Conservation (phyloP, 2,888 invertebrate species). For the Zaprionus bogoriensis region DNA sequence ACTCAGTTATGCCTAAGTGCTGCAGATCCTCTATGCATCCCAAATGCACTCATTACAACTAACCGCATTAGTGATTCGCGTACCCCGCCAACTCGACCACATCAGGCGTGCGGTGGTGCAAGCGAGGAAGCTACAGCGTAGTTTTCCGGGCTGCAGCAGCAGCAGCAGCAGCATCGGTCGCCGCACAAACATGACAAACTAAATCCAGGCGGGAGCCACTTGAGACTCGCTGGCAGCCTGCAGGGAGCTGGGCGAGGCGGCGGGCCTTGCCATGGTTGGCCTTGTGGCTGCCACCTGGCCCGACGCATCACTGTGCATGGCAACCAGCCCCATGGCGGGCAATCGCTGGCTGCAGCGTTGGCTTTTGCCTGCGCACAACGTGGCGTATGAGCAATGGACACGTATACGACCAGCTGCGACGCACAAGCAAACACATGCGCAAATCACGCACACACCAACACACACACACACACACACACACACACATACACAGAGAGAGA, state of each 20-base stretch:
- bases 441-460: slow-evolving; percentile 2
- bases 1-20: slow-evolving; percentile 40
- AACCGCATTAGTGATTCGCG: slow-evolving; percentile 47
- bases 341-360: no score
- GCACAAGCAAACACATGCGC: slow-evolving; percentile 1
- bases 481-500: neutral
- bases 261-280: slow-evolving; percentile 24
- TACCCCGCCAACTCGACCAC: neutral
- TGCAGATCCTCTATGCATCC: slow-evolving; percentile 50
- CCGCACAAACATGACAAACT: slow-evolving; percentile 34
- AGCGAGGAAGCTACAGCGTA: no score
- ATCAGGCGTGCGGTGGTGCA: no score
- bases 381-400: slow-evolving; percentile 66
- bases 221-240: slow-evolving; percentile 39
- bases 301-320: slow-evolving; percentile 68
- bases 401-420: slow-evolving; percentile 4
- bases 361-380: slow-evolving; percentile 68
- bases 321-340: no score
- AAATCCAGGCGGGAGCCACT: slow-evolving; percentile 51
- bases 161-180: slow-evolving; percentile 12
- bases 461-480: slow-evolving; percentile 11
- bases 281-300: slow-evolving; percentile 53
- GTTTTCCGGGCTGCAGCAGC: no score
- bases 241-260: slow-evolving; percentile 15
- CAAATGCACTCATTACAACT: slow-evolving; percentile 55